These are phyloP conservation scores for Rhopalosiphum nymphaeae DNA, from an alignment of 2,888 invertebrate genomes.

Conservation along the genomic window DNA sequence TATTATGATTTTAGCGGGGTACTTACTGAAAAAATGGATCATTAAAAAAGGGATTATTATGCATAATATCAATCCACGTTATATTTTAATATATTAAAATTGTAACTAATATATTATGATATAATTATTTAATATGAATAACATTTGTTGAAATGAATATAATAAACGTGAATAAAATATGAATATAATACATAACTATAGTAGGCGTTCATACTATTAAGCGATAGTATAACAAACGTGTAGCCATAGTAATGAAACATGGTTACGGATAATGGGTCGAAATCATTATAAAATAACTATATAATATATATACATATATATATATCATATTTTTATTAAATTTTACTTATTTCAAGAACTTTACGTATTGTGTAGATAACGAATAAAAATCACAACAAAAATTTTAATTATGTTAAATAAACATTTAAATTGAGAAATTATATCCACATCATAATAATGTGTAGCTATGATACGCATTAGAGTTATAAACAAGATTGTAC, in stretches of 20 bases:
- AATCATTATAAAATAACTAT: neutral
- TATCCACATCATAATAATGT: neutral
- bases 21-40: constrained; percentile 70
- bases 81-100: neutral
- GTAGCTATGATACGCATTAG: neutral
- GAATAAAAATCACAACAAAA: neutral
- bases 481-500: neutral
- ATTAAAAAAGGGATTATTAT: constrained; percentile 67
- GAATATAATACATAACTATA: neutral
- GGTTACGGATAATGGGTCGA: neutral
- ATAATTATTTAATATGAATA: neutral
- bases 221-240: constrained; percentile 23
- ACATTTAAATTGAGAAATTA: neutral
- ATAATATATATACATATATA: neutral
- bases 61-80: neutral
- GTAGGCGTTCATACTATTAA: neutral
- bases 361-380: neutral
- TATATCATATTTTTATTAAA: neutral
- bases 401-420: neutral
- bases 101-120: neutral
- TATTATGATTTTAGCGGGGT: neutral
- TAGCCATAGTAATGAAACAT: constrained; percentile 41
- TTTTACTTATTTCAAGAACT: neutral
- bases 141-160: neutral
- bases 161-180: neutral